Evolutionary conservation across 2,888 invertebrate genomes (phyloP).

Genomic region (Pammene fasciana): DNA sequence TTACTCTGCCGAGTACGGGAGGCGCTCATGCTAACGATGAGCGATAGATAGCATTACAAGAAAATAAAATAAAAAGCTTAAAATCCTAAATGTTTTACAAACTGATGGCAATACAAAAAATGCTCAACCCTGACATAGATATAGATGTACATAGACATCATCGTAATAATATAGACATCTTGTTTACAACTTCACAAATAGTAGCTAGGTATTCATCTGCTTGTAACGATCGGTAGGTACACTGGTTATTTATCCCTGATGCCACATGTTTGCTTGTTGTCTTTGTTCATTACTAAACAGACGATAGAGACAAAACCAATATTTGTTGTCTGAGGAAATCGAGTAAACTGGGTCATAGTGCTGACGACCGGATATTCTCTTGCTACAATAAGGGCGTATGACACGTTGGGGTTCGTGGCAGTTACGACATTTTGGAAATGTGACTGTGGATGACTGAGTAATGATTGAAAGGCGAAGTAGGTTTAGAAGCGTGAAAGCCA

Average conservation of each 20-base stretch:
- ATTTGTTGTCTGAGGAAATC: conserved; percentile 24
- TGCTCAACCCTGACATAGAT: too few relatives aligned
- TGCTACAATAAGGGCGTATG: not conserved
- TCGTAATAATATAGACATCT: too few relatives aligned
- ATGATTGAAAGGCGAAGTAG: not conserved
- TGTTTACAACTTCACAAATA: too few relatives aligned
- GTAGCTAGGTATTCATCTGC: too few relatives aligned
- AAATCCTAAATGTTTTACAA: too few relatives aligned
- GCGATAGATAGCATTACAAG: too few relatives aligned
- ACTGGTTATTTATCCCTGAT: not conserved
- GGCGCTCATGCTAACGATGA: too few relatives aligned
- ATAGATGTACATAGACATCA: too few relatives aligned
- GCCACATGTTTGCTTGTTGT: conserved; percentile 20
- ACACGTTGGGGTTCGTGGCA: not conserved
- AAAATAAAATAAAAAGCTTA: too few relatives aligned
- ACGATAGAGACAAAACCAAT: conserved; percentile 36
- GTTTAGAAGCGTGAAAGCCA: not conserved
- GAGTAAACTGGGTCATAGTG: conserved; percentile 22
- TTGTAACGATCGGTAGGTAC: not conserved
- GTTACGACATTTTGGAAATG: not conserved
- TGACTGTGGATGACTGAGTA: not conserved
- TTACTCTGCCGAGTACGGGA: too few relatives aligned
- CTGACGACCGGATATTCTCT: not conserved
- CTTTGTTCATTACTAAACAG: conserved; percentile 16
- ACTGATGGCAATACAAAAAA: too few relatives aligned